Evolutionary conservation across 2,888 invertebrate genomes (phyloP).

Genomic region (Melanotus villosus): DNA sequence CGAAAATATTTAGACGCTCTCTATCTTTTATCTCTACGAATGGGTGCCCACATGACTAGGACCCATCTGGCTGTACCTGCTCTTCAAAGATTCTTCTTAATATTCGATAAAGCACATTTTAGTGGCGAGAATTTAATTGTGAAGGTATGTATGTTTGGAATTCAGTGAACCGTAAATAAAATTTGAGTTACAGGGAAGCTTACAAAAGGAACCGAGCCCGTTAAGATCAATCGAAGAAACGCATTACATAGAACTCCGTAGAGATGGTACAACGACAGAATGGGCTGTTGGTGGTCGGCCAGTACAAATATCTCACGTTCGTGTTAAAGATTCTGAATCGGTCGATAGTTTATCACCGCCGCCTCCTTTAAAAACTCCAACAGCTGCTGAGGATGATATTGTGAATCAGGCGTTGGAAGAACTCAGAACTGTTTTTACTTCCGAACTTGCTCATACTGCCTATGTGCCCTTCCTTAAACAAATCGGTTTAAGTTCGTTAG

Average conservation of each 20-base stretch:
- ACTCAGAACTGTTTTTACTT: conserved; percentile 85
- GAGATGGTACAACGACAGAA: conserved; percentile 75
- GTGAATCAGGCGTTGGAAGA: conserved; percentile 78
- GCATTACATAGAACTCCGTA: conserved; percentile 72
- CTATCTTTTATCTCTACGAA: conserved; percentile 82
- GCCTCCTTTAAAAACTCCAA: conserved; percentile 49
- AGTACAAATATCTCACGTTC: conserved; percentile 66
- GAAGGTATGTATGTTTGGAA: conserved; percentile 23
- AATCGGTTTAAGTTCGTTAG: conserved; percentile 80
- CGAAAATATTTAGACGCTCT: conserved; percentile 87
- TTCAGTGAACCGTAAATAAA: no score
- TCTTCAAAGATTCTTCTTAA: conserved; percentile 82
- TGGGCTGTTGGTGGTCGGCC: conserved; percentile 74
- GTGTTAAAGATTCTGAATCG: conserved; percentile 69
- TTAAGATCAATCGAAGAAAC: conserved; percentile 59
- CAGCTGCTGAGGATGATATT: conserved; percentile 49
- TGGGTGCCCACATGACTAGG: conserved; percentile 84
- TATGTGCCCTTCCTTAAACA: conserved; percentile 84
- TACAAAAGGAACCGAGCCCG: conserved; percentile 40
- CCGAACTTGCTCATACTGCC: conserved; percentile 86
- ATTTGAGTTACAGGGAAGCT: background rate
- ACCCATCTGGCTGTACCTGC: conserved; percentile 81
- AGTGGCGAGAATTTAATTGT: conserved; percentile 55
- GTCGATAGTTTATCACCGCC: conserved; percentile 77
- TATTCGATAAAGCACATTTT: conserved; percentile 83